phyloP scores from a whole-genome alignment of 1,140 invertebrate species.

The Phymorhynchus buccinoides region DNA sequence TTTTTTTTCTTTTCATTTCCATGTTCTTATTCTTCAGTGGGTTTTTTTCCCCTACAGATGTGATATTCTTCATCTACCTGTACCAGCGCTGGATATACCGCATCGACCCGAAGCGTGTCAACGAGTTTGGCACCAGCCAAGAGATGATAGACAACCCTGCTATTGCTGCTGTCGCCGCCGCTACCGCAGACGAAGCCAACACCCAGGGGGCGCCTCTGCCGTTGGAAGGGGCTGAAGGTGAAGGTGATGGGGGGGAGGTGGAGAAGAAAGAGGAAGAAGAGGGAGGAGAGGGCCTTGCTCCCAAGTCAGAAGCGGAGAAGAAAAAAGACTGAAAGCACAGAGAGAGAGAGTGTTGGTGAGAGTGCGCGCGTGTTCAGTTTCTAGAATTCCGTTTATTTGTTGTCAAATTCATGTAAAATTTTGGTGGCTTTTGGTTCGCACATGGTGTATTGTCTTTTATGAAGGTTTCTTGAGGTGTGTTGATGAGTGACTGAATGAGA shows the following conservation, averaged over 20 bases:
- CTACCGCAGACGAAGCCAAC: slow-evolving; percentile 53
- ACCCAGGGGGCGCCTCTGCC: not conserved
- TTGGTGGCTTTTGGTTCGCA: not conserved
- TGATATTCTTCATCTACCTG: slow-evolving; percentile 98
- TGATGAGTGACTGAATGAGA: too few relatives aligned
- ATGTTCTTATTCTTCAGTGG: not conserved
- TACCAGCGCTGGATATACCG: slow-evolving; percentile 99
- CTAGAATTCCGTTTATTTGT: not conserved
- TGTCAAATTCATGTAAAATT: too few relatives aligned
- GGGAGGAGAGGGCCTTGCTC: slow-evolving; percentile 35
- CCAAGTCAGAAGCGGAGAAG: slow-evolving; percentile 68
- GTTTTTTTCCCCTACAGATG: slow-evolving; percentile 80
- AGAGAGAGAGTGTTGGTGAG: too few relatives aligned
- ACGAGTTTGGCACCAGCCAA: slow-evolving; percentile 92
- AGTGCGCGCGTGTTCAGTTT: not conserved
- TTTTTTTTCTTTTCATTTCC: not conserved
- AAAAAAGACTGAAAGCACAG: slow-evolving; percentile 64
- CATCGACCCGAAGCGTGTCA: slow-evolving; percentile 92
- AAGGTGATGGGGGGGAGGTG: slow-evolving; percentile 36
- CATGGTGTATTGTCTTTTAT: not conserved
- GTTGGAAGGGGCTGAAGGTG: slow-evolving; percentile 34
- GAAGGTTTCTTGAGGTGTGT: not conserved
- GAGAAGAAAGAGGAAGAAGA: slow-evolving; percentile 30
- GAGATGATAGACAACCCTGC: slow-evolving; percentile 72
- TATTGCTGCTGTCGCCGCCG: not conserved